Evolutionary conservation across 2,797 vertebrate genomes (phyloP).

Genomic region (Hyperoplus immaculatus): DNA sequence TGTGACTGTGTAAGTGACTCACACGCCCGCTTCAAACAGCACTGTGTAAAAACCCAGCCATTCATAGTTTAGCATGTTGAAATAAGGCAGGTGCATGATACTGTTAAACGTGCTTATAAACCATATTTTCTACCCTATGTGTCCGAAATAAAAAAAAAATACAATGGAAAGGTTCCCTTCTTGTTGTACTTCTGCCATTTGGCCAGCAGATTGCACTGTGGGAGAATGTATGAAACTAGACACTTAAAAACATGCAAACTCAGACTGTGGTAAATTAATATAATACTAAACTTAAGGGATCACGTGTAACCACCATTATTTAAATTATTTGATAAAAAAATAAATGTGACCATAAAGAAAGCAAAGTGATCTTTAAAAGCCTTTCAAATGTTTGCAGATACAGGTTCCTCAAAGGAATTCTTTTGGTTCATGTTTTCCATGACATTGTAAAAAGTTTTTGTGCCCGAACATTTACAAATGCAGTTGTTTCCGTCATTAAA

Average conservation of each 20-base stretch:
- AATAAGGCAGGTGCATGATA: conserved; percentile 70
- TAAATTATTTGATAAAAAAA: background rate
- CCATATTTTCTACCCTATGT: conserved; percentile 68
- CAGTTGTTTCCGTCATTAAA: background rate
- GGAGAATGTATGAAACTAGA: background rate
- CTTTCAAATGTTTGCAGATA: accelerated
- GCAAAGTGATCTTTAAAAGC: background rate
- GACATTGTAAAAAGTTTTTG: background rate
- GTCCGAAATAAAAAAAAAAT: conserved; percentile 59
- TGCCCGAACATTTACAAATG: background rate
- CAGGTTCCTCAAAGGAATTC: background rate
- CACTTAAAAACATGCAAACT: background rate
- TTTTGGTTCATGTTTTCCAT: background rate
- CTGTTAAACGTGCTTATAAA: conserved; percentile 51
- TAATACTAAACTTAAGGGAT: no score
- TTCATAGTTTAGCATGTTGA: conserved; percentile 63
- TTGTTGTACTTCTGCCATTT: conserved; percentile 29
- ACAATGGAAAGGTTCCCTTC: conserved; percentile 5
- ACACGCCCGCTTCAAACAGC: conserved; percentile 14
- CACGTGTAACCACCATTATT: no score
- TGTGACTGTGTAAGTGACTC: conserved; percentile 51
- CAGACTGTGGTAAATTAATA: background rate
- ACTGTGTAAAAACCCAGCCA: conserved; percentile 48
- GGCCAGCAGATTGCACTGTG: conserved; percentile 48
- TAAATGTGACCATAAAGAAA: no score